Percentiles rank a stretch among this genome's conserved stretches.
These are phyloP conservation scores for Dallia pectoralis DNA, from an alignment of 2,797 vertebrate genomes.

Conservation along the genomic window DNA sequence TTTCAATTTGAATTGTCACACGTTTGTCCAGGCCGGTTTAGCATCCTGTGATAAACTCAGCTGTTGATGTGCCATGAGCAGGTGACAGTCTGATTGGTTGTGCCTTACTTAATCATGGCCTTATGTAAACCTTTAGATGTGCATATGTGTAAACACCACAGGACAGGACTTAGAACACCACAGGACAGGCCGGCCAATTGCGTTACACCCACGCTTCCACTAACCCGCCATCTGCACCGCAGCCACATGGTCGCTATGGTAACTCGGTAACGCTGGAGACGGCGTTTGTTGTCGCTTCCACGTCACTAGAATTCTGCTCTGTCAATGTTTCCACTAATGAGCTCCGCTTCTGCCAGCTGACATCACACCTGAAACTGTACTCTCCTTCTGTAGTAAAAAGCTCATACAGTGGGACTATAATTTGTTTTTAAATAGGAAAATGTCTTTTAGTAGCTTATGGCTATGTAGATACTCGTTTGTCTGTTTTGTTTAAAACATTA, in stretches of 20 bases:
- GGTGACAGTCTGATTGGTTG: conserved; percentile 67
- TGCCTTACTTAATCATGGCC: conserved; percentile 71
- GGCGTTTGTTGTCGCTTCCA: no score
- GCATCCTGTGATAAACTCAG: conserved; percentile 45
- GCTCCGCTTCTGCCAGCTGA: no score
- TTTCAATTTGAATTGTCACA: no score
- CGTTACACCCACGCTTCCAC: conserved; percentile 20
- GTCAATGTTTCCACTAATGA: no score
- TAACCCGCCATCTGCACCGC: conserved; percentile 21
- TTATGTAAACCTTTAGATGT: conserved; percentile 52
- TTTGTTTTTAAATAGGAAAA: no score
- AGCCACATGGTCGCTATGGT: conserved; percentile 25
- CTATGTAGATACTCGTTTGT: no score
- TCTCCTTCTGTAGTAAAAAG: no score
- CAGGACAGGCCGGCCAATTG: conserved; percentile 46
- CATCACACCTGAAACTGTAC: no score
- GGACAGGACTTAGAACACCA: conserved; percentile 17
- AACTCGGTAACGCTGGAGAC: conserved; percentile 33
- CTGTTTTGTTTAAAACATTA: no score
- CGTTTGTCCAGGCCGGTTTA: background rate
- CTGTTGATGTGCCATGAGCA: conserved; percentile 63
- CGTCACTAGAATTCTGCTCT: no score
- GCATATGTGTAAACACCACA: background rate
- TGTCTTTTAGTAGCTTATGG: no score
- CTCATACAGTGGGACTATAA: no score